phyloP scores from a whole-genome alignment of 2,113 vertebrate species.

The Irena cyanogastra region DNA sequence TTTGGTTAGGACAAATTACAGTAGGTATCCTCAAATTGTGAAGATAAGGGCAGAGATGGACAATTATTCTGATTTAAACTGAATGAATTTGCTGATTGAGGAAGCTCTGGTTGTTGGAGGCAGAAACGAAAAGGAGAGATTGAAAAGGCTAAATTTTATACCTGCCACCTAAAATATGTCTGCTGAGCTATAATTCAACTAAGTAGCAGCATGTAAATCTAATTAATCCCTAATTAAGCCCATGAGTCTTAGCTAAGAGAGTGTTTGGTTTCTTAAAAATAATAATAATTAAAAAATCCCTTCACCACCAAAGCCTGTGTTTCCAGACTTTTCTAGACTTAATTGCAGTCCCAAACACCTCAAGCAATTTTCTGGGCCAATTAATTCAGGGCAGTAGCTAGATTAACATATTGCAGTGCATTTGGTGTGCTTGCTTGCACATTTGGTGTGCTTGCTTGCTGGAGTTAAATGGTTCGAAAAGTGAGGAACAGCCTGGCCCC shows the following conservation, averaged over 20 bases:
- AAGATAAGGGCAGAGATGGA: not conserved
- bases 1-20: not conserved
- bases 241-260: conserved; percentile 55
- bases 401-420: conserved; percentile 14
- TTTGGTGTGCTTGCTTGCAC: conserved; percentile 4
- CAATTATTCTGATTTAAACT: conserved; percentile 18
- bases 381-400: conserved; percentile 46
- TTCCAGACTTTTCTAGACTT: conserved; percentile 48
- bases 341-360: conserved; percentile 65
- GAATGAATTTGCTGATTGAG: conserved; percentile 26
- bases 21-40: not conserved
- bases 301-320: conserved; percentile 20
- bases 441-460: conserved; percentile 1
- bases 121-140: not conserved
- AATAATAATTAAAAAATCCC: not conserved
- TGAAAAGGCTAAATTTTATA: conserved; percentile 37
- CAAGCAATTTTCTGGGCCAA: conserved; percentile 55
- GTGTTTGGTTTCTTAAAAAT: conserved; percentile 53
- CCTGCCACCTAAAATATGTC: conserved; percentile 58
- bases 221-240: conserved; percentile 73
- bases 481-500: conserved; percentile 11
- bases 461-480: not conserved
- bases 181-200: conserved; percentile 32
- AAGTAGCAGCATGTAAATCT: conserved; percentile 66
- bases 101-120: not conserved